Conservation (phyloP, 2,797 vertebrate genomes). For the Fratercula arctica region DNA sequence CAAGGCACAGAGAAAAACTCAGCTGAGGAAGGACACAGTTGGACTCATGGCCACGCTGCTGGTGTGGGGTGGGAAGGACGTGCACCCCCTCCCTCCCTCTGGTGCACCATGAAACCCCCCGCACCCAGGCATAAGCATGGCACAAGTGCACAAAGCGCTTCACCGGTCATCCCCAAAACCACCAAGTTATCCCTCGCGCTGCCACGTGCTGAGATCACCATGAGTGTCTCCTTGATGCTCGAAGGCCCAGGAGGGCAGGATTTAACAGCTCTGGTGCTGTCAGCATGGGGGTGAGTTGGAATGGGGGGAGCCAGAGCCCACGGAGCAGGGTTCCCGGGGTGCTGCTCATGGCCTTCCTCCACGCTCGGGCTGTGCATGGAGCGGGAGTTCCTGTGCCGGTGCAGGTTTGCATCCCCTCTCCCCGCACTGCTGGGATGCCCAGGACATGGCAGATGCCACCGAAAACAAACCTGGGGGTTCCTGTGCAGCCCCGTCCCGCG, state of each 20-base stretch:
- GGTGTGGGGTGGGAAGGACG: rapidly evolving
- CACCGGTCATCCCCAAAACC: rapidly evolving
- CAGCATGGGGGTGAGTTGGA: rapidly evolving
- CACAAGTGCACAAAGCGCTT: background rate
- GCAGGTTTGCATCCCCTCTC: background rate
- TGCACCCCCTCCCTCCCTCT: too few species aligned
- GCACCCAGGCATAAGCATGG: rapidly evolving
- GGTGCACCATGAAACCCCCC: rapidly evolving
- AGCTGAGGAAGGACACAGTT: background rate
- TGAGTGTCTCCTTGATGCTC: background rate
- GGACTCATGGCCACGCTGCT: rapidly evolving
- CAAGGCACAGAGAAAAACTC: rapidly evolving
- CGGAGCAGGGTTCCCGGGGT: rapidly evolving
- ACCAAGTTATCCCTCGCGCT: background rate
- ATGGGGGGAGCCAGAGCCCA: background rate
- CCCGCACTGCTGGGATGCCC: background rate
- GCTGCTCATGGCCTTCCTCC: background rate
- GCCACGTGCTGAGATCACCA: rapidly evolving
- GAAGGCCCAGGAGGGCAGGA: background rate
- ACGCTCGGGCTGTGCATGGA: background rate
- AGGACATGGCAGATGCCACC: rapidly evolving
- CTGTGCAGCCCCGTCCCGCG: rapidly evolving
- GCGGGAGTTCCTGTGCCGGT: rapidly evolving
- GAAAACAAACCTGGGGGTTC: rapidly evolving
- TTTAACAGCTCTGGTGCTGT: background rate